Evolutionary conservation across 2,888 invertebrate species (phyloP), one percentile per base, ranked within the genome.

Genomic region (Microchrysa polita): DNA sequence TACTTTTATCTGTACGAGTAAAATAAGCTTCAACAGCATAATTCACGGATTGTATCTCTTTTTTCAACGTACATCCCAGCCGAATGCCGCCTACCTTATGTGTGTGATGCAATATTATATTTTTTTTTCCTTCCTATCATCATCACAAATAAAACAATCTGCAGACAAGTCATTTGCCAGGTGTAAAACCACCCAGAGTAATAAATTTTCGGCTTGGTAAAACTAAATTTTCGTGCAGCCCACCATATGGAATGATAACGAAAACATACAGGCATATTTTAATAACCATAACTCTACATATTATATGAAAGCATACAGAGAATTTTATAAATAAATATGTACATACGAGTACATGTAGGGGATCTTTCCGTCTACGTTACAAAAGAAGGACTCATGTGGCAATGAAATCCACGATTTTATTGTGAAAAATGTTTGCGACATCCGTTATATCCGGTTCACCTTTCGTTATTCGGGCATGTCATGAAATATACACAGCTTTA

Each of bases 101-200:
- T n/a, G n/a, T n/a, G n/a, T n/a, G 27, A 5, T 7, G 27, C 27
- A 5, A 7, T 42, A 27, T n/a, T 61, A 40, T 42, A 2, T 63
- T 18, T 16, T 40, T 18, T 27, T 20, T 48, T 16, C 5, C 14
- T 22, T 52, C 48, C 14, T 16, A 14, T 22, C 67, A 22, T 42
- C 40, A 12, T 44, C 52, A 10, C 44, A 72, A 72, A 42, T 72
- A 60, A 60, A 72, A 72, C 72, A 60, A 72, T 72, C 72, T 72
- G 72, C 59, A 72, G 72, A 72, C 72, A 72, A 72, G 60, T 60
- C 72, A 72, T 72, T 72, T 72, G 48, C 72, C 72, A 72, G 60
- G 34, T 72, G 60, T 59, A 72, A 72, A 72, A 59, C 60, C 72
- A 72, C 48, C 60, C 60, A 23, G 12, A 18, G 60, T 18, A 20